A percentile compares a stretch with the other conserved stretches of the same genome.
These are phyloP conservation scores for Datnioides undecimradiatus DNA, from an alignment of 2,113 vertebrate species.

Conservation along the genomic window DNA sequence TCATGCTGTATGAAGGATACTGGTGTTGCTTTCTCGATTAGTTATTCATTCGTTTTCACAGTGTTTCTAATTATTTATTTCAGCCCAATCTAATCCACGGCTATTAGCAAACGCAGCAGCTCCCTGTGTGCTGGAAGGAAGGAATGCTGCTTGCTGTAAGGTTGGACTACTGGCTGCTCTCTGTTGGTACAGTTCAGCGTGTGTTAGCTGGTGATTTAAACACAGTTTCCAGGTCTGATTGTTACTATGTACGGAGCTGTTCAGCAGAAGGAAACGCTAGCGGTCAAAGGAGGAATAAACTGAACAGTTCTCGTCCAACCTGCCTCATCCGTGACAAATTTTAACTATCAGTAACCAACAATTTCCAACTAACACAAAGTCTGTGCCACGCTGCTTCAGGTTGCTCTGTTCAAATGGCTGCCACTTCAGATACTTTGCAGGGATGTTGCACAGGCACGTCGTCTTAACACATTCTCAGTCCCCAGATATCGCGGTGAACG, in stretches of 20 bases:
- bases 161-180: neutral
- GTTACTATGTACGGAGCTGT: neutral
- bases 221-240: neutral
- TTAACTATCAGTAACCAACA: conserved; percentile 2
- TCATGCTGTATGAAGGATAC: neutral
- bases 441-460: neutral
- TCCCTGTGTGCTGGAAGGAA: neutral
- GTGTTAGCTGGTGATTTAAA: conserved; percentile 50
- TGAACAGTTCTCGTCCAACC: too few species aligned
- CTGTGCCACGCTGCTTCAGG: conserved; percentile 17
- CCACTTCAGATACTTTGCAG: neutral
- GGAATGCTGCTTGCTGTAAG: neutral
- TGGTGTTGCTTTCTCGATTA: neutral
- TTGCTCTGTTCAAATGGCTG: neutral
- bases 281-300: neutral
- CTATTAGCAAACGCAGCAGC: neutral
- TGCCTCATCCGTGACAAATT: neutral
- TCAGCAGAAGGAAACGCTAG: neutral
- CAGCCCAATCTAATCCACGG: neutral
- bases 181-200: neutral
- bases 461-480: neutral
- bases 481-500: neutral
- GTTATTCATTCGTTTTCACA: neutral
- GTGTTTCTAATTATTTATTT: neutral
- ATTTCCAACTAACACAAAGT: conserved; percentile 43